Evolutionary conservation across 2,113 vertebrate genomes (phyloP).

Genomic region (Crotalus tigris): DNA sequence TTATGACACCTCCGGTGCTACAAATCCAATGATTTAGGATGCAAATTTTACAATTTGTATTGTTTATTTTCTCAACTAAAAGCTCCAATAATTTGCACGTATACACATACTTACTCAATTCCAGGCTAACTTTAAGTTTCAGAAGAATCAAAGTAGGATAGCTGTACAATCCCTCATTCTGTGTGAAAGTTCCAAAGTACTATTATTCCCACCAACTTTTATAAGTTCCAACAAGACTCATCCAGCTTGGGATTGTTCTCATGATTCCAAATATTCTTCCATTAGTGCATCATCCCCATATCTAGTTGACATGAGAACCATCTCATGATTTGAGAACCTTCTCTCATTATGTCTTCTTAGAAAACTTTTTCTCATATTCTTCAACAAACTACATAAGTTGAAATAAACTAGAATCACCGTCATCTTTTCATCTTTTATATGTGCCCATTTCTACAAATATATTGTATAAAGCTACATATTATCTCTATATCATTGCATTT

Average conservation of each 20-base stretch:
- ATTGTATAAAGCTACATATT: background rate
- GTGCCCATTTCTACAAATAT: background rate
- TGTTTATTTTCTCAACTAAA: background rate
- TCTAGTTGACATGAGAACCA: background rate
- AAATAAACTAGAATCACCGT: background rate
- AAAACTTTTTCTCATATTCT: background rate
- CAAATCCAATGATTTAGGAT: background rate
- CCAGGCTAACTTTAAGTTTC: background rate
- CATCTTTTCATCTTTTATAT: background rate
- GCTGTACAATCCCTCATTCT: background rate
- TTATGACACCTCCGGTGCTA: background rate
- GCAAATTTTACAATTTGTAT: background rate
- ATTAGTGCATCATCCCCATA: background rate
- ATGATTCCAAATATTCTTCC: background rate
- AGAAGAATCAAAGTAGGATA: background rate
- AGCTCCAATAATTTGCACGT: background rate
- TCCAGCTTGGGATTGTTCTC: background rate
- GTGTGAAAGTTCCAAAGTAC: background rate
- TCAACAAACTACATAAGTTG: background rate
- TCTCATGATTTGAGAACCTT: background rate
- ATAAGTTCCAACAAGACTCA: background rate
- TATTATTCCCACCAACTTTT: background rate
- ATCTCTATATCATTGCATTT: background rate
- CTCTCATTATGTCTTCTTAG: background rate
- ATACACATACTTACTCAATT: background rate